Conservation (phyloP, 64 coral and sea anemone genomes). For the Stichodactyla helianthus region DNA sequence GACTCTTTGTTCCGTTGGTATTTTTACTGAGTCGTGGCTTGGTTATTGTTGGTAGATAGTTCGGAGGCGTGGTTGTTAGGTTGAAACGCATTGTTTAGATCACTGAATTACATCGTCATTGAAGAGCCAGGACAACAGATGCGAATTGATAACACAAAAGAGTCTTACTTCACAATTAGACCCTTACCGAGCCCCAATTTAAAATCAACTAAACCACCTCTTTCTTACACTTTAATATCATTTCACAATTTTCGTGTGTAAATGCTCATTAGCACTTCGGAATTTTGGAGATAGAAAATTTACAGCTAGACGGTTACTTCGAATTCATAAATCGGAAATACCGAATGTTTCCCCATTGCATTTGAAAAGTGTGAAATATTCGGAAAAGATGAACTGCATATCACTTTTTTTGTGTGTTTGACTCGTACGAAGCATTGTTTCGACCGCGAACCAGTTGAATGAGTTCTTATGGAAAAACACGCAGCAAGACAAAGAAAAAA, state of each 20-base stretch:
- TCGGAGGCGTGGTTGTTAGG: slow-evolving; percentile 7
- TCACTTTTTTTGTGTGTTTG: no score
- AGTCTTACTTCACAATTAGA: slow-evolving; percentile 9
- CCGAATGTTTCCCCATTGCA: no score
- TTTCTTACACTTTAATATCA: neutral
- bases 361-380: no score
- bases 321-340: neutral
- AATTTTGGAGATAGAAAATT: neutral
- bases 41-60: neutral
- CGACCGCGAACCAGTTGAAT: neutral
- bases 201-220: neutral
- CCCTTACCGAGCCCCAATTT: neutral
- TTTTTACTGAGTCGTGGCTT: neutral
- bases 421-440: neutral
- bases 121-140: neutral
- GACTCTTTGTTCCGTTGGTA: neutral
- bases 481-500: neutral
- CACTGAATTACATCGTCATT: slow-evolving; percentile 7
- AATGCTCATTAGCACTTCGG: neutral
- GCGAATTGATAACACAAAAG: slow-evolving; percentile 2
- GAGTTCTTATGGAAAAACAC: neutral
- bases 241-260: neutral
- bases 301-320: neutral
- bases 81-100: slow-evolving; percentile 2
- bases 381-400: no score